Evolutionary conservation across 2,113 vertebrate species (phyloP).

Genomic region (Taxidea taxus): DNA sequence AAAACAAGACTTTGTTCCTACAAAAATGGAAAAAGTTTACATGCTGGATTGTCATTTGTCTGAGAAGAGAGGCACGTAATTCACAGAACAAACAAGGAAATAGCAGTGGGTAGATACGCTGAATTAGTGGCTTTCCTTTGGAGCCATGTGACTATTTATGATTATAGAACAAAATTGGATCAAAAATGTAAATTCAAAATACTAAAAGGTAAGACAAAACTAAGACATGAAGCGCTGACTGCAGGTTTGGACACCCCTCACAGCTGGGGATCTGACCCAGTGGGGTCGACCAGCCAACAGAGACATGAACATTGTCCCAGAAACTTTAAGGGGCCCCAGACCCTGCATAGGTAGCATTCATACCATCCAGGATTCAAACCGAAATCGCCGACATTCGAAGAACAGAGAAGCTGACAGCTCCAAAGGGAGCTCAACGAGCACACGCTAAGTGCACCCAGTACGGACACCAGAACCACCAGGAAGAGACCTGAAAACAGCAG

Average conservation of each 20-base stretch:
- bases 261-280: neutral
- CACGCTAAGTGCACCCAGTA: neutral
- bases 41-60: neutral
- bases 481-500: neutral
- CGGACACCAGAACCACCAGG: rapidly evolving
- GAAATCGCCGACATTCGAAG: neutral
- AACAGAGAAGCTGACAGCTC: neutral
- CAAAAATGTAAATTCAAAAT: neutral
- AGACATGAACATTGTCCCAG: neutral
- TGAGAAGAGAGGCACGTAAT: neutral
- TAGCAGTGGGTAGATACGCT: rapidly evolving
- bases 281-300: rapidly evolving
- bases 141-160: neutral
- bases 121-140: neutral
- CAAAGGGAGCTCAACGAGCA: too few species aligned
- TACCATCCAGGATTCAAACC: too few species aligned
- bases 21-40: neutral
- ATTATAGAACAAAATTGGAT: neutral
- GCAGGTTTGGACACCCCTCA: neutral
- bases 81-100: neutral
- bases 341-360: neutral
- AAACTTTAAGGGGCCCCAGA: too few species aligned
- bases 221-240: neutral
- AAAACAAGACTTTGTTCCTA: neutral
- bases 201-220: neutral